Percentiles rank a stretch among this genome's conserved stretches.
These are phyloP conservation scores for Scolopax rusticola DNA, from an alignment of 2,797 vertebrate genomes.

Conservation along the genomic window DNA sequence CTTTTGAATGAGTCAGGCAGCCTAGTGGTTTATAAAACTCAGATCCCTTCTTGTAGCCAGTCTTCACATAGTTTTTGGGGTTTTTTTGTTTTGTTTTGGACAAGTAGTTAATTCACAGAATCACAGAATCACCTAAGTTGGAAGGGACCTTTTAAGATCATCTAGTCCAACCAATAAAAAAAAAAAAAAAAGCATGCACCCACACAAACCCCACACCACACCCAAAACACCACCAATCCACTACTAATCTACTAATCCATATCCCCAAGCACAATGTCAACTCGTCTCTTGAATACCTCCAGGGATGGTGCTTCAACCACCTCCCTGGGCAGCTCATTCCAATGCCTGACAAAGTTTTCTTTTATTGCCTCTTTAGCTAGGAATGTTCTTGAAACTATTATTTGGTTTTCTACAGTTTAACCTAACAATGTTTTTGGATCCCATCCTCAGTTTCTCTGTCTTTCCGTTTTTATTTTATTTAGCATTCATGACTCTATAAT, in stretches of 20 bases:
- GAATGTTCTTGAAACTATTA: slow-evolving; percentile 70
- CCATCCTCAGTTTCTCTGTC: slow-evolving; percentile 18
- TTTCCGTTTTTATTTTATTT: slow-evolving; percentile 20
- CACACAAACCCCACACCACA: too few relatives aligned
- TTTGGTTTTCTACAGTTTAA: slow-evolving; percentile 44
- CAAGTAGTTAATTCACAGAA: neutral
- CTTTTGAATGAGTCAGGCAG: slow-evolving; percentile 34
- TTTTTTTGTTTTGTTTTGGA: neutral
- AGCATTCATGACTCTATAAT: neutral
- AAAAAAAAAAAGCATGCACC: too few relatives aligned
- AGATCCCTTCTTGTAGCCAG: slow-evolving; percentile 36
- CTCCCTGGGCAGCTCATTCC: too few relatives aligned
- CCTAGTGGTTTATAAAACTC: slow-evolving; percentile 49
- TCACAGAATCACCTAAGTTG: too few relatives aligned
- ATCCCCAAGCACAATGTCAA: too few relatives aligned
- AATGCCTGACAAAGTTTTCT: neutral
- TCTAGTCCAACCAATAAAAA: too few relatives aligned
- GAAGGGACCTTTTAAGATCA: too few relatives aligned
- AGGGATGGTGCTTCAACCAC: too few relatives aligned
- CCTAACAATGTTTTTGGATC: slow-evolving; percentile 36
- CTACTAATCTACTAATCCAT: too few relatives aligned
- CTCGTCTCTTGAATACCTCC: too few relatives aligned
- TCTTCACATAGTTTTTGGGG: neutral
- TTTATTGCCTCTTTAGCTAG: slow-evolving; percentile 11
- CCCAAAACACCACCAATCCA: too few relatives aligned